Conservation (phyloP, 2,888 invertebrate genomes). For the Drosophila ezoana region DNA sequence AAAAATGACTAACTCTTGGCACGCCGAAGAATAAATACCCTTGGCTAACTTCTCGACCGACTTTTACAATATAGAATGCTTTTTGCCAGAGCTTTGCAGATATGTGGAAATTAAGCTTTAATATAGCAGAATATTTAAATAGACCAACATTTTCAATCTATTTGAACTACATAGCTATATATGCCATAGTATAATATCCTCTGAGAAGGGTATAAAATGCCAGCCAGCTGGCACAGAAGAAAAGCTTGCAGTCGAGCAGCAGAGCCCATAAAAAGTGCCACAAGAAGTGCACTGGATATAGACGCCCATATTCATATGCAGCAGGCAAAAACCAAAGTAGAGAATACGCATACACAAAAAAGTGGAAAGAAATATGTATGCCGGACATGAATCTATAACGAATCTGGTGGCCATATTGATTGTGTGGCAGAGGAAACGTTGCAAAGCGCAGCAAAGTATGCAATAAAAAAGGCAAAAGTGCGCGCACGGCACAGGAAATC, state of each 20-base stretch:
- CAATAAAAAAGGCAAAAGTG: slow-evolving; percentile 49
- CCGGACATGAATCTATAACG: slow-evolving; percentile 72
- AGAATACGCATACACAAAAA: background rate
- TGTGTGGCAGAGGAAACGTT: slow-evolving; percentile 21
- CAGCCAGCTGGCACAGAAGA: slow-evolving; percentile 34
- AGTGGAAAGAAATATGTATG: slow-evolving; percentile 3
- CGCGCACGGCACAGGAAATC: slow-evolving; percentile 48
- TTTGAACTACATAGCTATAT: no score
- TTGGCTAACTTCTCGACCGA: no score
- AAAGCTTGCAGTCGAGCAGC: slow-evolving; percentile 2
- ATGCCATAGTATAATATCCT: no score
- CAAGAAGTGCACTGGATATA: slow-evolving; percentile 10
- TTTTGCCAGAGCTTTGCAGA: no score
- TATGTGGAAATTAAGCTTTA: no score
- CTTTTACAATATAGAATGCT: no score
- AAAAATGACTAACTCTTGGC: background rate
- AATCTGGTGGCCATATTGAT: slow-evolving; percentile 60
- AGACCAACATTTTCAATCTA: no score
- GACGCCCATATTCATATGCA: slow-evolving; percentile 45
- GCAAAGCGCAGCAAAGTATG: slow-evolving; percentile 62
- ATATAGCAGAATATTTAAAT: no score
- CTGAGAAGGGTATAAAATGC: background rate
- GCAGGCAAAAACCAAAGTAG: background rate
- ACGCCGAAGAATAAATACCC: no score
- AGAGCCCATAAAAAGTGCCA: slow-evolving; percentile 22